phyloP scores from a whole-genome alignment of 1,140 invertebrate species.

The Drosophila subpulchrella region DNA sequence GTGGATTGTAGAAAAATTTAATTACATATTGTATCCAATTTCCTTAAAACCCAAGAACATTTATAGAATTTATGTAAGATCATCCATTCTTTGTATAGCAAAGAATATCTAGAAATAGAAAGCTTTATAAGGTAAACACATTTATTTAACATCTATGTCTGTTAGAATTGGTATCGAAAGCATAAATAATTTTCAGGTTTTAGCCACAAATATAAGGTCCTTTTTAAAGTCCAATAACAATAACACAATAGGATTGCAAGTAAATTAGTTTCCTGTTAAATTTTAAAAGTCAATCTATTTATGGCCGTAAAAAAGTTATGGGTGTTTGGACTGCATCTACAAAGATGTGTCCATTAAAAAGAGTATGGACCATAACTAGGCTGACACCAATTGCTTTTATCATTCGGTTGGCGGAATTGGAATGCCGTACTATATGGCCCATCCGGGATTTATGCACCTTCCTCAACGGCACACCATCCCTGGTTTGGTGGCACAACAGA shows the following conservation, averaged over 20 bases:
- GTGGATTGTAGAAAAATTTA: not conserved
- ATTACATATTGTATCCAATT: no score
- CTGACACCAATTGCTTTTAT: not conserved
- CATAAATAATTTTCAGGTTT: no score
- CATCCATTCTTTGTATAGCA: no score
- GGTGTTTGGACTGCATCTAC: not conserved
- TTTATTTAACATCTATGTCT: no score
- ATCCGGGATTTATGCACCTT: conserved; percentile 6
- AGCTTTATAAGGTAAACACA: no score
- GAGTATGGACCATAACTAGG: not conserved
- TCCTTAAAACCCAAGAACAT: no score
- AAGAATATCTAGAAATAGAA: no score
- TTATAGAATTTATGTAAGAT: no score
- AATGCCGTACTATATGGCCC: conserved; percentile 1
- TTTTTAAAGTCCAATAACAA: no score
- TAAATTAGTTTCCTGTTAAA: not conserved
- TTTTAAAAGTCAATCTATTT: not conserved
- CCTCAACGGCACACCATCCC: conserved; percentile 15
- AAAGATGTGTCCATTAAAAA: not conserved
- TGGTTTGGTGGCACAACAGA: conserved; percentile 16
- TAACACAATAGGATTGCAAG: not conserved
- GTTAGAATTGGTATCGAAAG: no score
- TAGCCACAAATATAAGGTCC: no score
- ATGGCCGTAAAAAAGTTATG: not conserved
- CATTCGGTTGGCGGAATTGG: conserved; percentile 6